phyloP scores from a whole-genome alignment of 2,888 invertebrate genomes.

The Tethea ocularis region DNA sequence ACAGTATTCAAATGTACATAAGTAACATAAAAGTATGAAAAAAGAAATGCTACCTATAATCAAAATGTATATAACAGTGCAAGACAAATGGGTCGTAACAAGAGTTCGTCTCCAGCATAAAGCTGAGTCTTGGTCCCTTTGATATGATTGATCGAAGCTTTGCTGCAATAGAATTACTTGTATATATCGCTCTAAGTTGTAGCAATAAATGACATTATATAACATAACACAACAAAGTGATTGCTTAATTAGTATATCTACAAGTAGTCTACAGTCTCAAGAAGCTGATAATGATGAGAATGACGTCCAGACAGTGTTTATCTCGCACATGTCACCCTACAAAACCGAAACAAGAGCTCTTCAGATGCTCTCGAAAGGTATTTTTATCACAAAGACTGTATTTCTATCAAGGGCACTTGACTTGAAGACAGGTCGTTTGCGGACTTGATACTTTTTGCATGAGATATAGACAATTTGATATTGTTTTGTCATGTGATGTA shows the following conservation, averaged over 20 bases:
- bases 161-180: no score
- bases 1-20: no score
- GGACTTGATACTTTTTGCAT: neutral
- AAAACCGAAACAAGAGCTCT: neutral
- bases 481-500: neutral
- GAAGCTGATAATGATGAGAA: neutral
- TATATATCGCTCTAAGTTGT: neutral
- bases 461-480: neutral
- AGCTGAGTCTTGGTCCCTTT: no score
- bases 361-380: neutral
- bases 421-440: neutral
- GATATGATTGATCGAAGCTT: no score
- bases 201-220: neutral
- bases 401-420: conserved; percentile 1
- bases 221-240: neutral
- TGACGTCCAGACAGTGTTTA: neutral
- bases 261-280: neutral
- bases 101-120: no score
- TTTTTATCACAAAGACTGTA: conserved; percentile 1
- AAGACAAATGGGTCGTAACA: no score
- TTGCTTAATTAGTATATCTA: neutral
- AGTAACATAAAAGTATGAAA: no score
- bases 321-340: neutral
- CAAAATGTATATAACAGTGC: no score
- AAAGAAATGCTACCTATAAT: no score